phyloP scores from a whole-genome alignment of 2,888 invertebrate species.

The Hyles lineata region DNA sequence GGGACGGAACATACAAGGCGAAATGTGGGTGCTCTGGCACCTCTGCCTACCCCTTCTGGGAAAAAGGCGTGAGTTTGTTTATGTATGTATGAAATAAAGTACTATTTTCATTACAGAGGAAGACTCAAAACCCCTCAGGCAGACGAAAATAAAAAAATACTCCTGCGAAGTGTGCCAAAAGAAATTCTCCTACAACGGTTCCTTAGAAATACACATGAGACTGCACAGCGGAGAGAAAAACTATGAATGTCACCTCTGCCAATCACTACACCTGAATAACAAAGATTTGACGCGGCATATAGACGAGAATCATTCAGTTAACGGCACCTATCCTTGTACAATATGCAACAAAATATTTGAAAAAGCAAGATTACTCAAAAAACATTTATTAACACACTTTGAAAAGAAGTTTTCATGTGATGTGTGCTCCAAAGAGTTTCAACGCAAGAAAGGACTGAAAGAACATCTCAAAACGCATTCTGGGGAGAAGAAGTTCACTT shows the following conservation, averaged over 20 bases:
- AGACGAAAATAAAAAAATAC: conserved; percentile 46
- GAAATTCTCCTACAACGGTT: conserved; percentile 58
- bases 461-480: conserved; percentile 75
- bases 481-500: conserved; percentile 66
- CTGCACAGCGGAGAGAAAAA: conserved; percentile 63
- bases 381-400: conserved; percentile 65
- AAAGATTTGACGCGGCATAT: conserved; percentile 71
- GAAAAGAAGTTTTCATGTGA: conserved; percentile 67
- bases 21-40: too few relatives aligned
- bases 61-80: too few relatives aligned
- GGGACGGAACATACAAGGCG: too few relatives aligned
- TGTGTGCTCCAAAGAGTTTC: conserved; percentile 67
- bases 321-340: conserved; percentile 61
- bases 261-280: conserved; percentile 58
- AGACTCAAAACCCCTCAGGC: conserved; percentile 32
- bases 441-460: conserved; percentile 69
- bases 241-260: conserved; percentile 63
- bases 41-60: too few relatives aligned
- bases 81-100: too few relatives aligned
- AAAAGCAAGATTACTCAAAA: conserved; percentile 63
- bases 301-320: conserved; percentile 51
- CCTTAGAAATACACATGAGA: conserved; percentile 59
- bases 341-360: conserved; percentile 62
- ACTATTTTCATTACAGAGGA: conserved; percentile 36
- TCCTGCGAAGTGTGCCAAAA: conserved; percentile 61